Conservation (phyloP, 2,888 invertebrate species). For the Amblyjoppa proteus region DNA sequence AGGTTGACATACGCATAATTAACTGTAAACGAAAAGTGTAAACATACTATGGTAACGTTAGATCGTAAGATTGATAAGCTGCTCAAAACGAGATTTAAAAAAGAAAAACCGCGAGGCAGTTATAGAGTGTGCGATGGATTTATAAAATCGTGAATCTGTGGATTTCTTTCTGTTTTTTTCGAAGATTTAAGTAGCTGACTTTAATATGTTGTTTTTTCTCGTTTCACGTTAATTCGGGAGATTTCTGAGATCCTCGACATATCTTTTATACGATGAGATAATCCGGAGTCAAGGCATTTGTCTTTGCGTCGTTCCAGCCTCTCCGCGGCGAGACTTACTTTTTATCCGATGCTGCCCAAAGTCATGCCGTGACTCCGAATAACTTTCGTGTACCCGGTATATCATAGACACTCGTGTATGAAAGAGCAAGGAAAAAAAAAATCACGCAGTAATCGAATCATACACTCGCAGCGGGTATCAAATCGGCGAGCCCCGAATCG, state of each 20-base stretch:
- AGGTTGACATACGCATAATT: conserved; percentile 46
- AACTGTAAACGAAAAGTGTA: conserved; percentile 43
- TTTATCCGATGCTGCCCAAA: not conserved
- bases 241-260: conserved; percentile 55
- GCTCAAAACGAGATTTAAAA: conserved; percentile 47
- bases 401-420: conserved; percentile 49
- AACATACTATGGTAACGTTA: conserved; percentile 49
- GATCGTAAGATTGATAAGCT: conserved; percentile 57
- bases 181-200: not conserved
- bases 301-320: not conserved
- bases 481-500: conserved; percentile 39
- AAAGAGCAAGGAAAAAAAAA: conserved; percentile 14
- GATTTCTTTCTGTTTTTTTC: not conserved
- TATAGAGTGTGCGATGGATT: conserved; percentile 6
- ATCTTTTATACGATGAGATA: conserved; percentile 40
- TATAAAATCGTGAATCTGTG: not conserved
- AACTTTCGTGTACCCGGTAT: conserved; percentile 50
- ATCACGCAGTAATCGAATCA: conserved; percentile 26
- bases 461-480: conserved; percentile 39
- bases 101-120: conserved; percentile 20
- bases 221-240: conserved; percentile 1
- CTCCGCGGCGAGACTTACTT: not conserved
- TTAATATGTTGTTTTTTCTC: not conserved
- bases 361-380: conserved; percentile 40
- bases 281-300: conserved; percentile 22